Evolutionary conservation across 2,113 vertebrate genomes (phyloP).

Genomic region (Hipposideros armiger): DNA sequence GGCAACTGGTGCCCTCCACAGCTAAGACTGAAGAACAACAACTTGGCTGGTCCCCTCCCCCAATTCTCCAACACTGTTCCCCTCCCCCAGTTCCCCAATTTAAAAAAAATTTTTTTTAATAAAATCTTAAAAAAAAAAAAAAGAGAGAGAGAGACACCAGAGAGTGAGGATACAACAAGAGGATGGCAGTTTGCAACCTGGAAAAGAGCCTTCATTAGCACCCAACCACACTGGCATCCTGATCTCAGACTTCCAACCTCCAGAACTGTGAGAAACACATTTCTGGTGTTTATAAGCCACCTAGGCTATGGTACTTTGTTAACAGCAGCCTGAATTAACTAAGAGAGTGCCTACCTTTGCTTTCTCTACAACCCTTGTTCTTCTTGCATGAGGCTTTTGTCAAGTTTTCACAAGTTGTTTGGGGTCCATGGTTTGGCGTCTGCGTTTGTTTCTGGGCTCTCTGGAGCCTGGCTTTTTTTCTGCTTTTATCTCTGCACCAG

Average conservation of each 20-base stretch:
- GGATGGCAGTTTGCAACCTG: neutral
- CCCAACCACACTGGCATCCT: neutral
- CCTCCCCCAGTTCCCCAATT: no score
- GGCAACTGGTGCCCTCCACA: no score
- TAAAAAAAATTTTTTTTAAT: no score
- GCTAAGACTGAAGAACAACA: no score
- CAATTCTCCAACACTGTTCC: no score
- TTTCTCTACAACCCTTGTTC: neutral
- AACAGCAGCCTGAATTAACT: neutral
- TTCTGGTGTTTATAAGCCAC: neutral
- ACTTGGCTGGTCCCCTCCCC: no score
- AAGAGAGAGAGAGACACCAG: no score
- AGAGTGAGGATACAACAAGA: neutral
- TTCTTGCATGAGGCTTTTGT: neutral
- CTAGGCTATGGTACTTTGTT: neutral
- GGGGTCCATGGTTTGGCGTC: neutral
- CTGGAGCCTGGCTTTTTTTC: neutral
- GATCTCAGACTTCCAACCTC: neutral
- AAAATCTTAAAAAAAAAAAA: no score
- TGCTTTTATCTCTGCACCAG: neutral
- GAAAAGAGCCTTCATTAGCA: neutral
- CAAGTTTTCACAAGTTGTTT: neutral
- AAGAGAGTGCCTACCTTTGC: neutral
- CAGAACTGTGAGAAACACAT: neutral
- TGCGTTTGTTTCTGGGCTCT: neutral